These are phyloP conservation scores for Alaudala cheleensis DNA, from an alignment of 2,113 vertebrate genomes.

Conservation along the genomic window DNA sequence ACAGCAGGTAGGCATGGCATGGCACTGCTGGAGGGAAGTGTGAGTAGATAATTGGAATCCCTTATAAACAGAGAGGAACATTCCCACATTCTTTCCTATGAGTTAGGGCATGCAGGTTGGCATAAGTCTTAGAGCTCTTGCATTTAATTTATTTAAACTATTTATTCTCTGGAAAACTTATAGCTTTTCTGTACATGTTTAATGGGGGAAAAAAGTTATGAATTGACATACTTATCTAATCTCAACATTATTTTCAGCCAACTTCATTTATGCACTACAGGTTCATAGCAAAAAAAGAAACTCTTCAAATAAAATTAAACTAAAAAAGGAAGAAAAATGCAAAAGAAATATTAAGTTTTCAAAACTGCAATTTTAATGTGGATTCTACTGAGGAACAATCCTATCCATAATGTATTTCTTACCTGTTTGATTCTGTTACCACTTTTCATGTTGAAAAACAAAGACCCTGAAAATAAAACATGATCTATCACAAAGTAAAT, in stretches of 20 bases:
- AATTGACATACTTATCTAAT: neutral
- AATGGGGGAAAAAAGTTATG: rapidly evolving
- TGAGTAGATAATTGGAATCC: neutral
- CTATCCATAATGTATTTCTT: neutral
- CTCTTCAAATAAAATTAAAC: neutral
- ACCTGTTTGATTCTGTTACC: neutral
- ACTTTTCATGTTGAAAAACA: neutral
- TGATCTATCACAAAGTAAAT: neutral
- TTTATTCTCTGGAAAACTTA: neutral
- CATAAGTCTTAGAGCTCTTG: neutral
- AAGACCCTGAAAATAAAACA: neutral
- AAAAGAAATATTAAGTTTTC: neutral
- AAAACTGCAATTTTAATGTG: neutral
- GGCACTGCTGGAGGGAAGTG: neutral
- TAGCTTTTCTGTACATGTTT: neutral
- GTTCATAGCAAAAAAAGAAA: neutral
- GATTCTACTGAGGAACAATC: neutral
- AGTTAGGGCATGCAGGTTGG: neutral
- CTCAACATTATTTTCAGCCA: neutral
- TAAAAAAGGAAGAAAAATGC: neutral
- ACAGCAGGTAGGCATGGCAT: rapidly evolving
- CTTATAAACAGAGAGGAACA: neutral
- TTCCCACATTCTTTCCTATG: neutral
- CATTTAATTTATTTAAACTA: neutral
- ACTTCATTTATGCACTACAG: neutral